phyloP scores from a whole-genome alignment of 2,113 vertebrate species.

The Rhynchomys soricoides region DNA sequence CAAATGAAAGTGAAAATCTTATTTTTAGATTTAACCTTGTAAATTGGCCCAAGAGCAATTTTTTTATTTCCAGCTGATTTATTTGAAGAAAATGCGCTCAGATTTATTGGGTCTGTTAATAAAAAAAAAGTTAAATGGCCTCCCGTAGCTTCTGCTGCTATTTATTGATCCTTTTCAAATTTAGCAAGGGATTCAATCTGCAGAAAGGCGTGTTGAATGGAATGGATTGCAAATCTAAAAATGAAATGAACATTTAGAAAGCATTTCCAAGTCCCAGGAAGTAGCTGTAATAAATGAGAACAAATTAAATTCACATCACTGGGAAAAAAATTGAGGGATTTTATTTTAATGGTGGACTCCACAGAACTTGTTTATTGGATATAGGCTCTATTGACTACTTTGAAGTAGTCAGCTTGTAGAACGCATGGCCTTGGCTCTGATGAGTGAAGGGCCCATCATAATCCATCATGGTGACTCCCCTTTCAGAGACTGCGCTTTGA shows the following conservation, averaged over 20 bases:
- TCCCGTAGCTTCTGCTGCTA: conserved; percentile 75
- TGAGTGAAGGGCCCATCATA: background rate
- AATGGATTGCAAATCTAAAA: conserved; percentile 71
- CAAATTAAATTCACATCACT: conserved; percentile 76
- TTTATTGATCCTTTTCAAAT: conserved; percentile 76
- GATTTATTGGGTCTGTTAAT: conserved; percentile 67
- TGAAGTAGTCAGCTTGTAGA: background rate
- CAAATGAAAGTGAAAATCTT: conserved; percentile 76
- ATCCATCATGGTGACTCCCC: background rate
- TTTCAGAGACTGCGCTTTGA: background rate
- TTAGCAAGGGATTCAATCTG: conserved; percentile 74
- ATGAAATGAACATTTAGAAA: conserved; percentile 73
- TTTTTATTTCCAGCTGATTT: conserved; percentile 72
- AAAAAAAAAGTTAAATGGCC: conserved; percentile 71
- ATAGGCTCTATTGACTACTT: conserved; percentile 6
- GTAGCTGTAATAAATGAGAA: conserved; percentile 76
- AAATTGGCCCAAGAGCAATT: conserved; percentile 68
- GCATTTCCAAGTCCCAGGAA: conserved; percentile 74
- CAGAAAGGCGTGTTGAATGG: conserved; percentile 67
- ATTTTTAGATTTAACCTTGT: conserved; percentile 77
- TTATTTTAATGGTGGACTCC: conserved; percentile 69
- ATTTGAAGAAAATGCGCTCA: conserved; percentile 74
- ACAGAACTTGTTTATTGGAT: conserved; percentile 43
- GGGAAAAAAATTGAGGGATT: conserved; percentile 39
- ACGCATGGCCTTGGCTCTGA: background rate